Evolutionary conservation across 1,140 invertebrate species (phyloP), one percentile per base, ranked within the genome.

Genomic region (Cotesia vestalis): DNA sequence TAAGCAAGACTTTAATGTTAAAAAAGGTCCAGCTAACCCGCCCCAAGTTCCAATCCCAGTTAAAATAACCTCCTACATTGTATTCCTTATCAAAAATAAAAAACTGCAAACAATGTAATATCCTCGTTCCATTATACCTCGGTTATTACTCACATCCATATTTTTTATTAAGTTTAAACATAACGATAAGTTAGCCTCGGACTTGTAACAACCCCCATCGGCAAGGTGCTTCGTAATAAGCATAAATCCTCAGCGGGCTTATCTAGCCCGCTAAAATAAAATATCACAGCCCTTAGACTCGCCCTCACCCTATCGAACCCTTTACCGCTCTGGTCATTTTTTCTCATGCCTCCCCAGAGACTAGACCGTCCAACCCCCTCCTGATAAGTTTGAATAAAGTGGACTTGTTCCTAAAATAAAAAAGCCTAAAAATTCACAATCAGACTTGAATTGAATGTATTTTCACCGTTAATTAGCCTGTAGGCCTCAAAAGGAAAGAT

Each of bases 191-290:
- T 46, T 57, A 57, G 5, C 11, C 53, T 9, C 53, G 53, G n/a
- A 64, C 20, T 11, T 38, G 62, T 35, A 34, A 12, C 34, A n/a
- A 12, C 36, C n/a, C 62, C 38, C 36, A n/a, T 62, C 62, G 35
- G 27, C 36, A 46, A 36, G 68, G 27, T 71, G 69, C n/a, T 79
- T 78, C 79, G 85, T 86, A 86, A 85, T 86, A 86, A 85, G 85
- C 85, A 86, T 86, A 85, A 85, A 86, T 85, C 85, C 83, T 85
- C 82, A 12, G 73, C 78, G 81, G 83, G 85, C 85, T 85, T 85
- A 86, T 86, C 85, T 85, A 79, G 81, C 53, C 81, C 81, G 81
- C 81, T 85, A 81, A 84, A 86, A 86, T 86, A 86, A 86, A 86
- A 85, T 85, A 85, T 86, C 83, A 83, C 71, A 62, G 51, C 53